Evolutionary conservation across 1,140 invertebrate genomes (phyloP).

Genomic region (Brachionus plicatilis): DNA sequence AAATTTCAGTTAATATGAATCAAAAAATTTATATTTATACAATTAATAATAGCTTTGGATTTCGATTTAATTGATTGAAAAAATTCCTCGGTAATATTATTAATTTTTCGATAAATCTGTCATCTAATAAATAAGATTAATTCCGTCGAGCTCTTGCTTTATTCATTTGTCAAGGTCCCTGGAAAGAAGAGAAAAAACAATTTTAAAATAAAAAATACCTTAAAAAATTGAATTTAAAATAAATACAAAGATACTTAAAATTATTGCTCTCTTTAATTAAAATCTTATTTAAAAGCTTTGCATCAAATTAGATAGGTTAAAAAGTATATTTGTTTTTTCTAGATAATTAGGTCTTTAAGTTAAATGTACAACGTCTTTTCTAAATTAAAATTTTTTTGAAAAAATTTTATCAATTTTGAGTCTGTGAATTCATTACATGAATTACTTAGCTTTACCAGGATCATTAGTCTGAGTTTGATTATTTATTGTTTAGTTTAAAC

Average conservation of each 20-base stretch:
- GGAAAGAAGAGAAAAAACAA: not conserved
- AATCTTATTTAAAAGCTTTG: no score
- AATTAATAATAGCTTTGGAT: not conserved
- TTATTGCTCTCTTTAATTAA: no score
- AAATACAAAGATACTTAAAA: no score
- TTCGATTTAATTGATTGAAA: not conserved
- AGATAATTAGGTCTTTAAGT: not conserved
- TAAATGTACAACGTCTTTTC: not conserved
- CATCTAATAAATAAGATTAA: not conserved
- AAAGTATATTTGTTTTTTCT: not conserved
- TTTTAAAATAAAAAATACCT: no score
- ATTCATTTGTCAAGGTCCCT: not conserved
- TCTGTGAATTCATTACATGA: not conserved
- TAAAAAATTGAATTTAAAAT: no score
- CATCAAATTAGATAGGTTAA: no score
- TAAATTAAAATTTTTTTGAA: not conserved
- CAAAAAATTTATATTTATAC: not conserved
- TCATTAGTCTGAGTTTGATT: not conserved
- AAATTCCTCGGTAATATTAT: not conserved
- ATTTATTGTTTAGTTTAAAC: not conserved
- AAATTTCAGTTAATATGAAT: not conserved
- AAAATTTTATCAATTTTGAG: not conserved
- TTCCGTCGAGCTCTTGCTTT: not conserved
- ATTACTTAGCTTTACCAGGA: not conserved
- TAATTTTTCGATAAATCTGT: not conserved